Percentiles rank a stretch among this genome's conserved stretches.
phyloP scores from a whole-genome alignment of 2,113 vertebrate genomes.

The Cyanoliseus patagonus region DNA sequence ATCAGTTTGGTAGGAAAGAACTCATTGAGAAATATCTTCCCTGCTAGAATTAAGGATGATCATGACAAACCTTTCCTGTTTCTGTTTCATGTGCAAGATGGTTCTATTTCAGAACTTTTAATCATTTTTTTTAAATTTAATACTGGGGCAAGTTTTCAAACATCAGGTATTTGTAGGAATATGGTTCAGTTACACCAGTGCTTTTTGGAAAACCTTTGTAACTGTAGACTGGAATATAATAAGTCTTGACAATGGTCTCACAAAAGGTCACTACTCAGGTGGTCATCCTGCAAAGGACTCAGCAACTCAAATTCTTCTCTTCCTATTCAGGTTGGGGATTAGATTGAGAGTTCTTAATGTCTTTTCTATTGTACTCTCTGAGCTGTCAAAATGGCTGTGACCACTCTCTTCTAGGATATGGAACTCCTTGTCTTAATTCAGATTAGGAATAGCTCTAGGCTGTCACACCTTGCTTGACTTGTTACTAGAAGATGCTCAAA shows the following conservation, averaged over 20 bases:
- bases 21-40: background rate
- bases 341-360: background rate
- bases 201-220: background rate
- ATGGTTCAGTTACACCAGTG: background rate
- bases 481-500: background rate
- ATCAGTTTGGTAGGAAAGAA: background rate
- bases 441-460: background rate
- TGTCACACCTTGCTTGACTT: background rate
- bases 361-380: background rate
- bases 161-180: background rate
- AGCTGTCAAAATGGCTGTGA: background rate
- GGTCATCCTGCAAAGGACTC: background rate
- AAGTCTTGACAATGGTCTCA: background rate
- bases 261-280: background rate
- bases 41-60: background rate
- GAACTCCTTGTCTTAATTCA: background rate
- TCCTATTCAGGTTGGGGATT: background rate
- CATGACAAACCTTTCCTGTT: background rate
- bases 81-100: background rate
- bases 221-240: background rate
- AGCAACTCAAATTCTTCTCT: background rate
- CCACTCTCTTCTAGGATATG: background rate
- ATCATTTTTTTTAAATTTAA: background rate
- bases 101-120: background rate
- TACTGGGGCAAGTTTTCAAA: background rate